phyloP scores from a whole-genome alignment of 1,140 invertebrate genomes.

The Galleria mellonella region DNA sequence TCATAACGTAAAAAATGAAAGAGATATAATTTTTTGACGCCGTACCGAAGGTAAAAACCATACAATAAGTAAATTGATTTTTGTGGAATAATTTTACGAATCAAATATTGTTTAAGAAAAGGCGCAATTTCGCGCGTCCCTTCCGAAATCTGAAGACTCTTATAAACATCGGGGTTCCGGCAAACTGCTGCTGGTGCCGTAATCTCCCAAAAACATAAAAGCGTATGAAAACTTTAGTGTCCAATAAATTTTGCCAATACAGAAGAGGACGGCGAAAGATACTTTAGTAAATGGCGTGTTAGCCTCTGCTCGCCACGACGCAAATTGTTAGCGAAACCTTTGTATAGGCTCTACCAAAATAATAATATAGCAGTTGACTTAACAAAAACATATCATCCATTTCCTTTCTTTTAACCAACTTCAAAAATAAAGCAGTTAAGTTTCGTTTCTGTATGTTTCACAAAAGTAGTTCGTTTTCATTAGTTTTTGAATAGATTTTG shows the following conservation, averaged over 20 bases:
- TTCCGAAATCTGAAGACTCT: slow-evolving; percentile 24
- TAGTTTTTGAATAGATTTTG: too few species aligned
- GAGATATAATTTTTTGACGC: not conserved
- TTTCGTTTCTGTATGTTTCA: too few species aligned
- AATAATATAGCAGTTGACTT: too few species aligned
- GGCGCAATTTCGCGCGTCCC: slow-evolving; percentile 26
- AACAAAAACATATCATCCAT: too few species aligned
- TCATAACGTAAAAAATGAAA: too few species aligned
- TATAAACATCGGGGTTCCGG: slow-evolving; percentile 30
- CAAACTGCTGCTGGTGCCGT: slow-evolving; percentile 33
- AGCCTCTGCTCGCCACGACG: slow-evolving; percentile 11
- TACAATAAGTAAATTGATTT: slow-evolving; percentile 16
- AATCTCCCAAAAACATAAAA: slow-evolving; percentile 52
- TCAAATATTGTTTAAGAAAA: slow-evolving; percentile 25
- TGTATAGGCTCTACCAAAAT: too few species aligned
- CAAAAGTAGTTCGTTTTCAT: too few species aligned
- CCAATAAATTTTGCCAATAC: slow-evolving; percentile 51
- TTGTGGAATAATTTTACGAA: slow-evolving; percentile 15
- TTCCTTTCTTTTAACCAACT: too few species aligned
- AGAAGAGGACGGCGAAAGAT: slow-evolving; percentile 24
- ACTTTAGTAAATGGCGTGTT: slow-evolving; percentile 25
- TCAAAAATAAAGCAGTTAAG: too few species aligned
- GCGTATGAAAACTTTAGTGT: slow-evolving; percentile 52
- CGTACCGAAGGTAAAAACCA: slow-evolving; percentile 1
- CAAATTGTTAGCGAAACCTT: slow-evolving; percentile 7